A percentile compares a stretch with the other conserved stretches of the same genome.
Evolutionary conservation across 2,888 invertebrate species (phyloP).

Genomic region (Oscheius sp.): DNA sequence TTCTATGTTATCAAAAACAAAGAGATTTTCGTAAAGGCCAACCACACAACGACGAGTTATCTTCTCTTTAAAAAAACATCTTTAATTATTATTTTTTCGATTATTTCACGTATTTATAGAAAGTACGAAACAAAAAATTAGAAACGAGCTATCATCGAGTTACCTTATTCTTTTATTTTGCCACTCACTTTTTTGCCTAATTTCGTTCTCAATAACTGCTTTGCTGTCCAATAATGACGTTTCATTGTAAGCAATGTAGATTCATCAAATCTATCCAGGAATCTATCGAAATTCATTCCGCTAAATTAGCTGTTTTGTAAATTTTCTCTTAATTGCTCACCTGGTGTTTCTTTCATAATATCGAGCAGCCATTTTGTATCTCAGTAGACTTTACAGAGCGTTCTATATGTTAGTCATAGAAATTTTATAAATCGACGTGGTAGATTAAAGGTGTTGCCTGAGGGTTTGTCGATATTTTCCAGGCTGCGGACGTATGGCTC

Average conservation of each 20-base stretch:
- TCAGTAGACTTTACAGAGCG: no score
- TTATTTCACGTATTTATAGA: background rate
- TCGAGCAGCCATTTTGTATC: constrained; percentile 48
- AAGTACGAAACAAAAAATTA: background rate
- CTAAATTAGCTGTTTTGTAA: constrained; percentile 38
- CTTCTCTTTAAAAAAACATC: no score
- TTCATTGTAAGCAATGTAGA: constrained; percentile 76
- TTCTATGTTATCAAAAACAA: no score
- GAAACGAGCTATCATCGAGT: no score
- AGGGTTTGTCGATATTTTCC: constrained; percentile 21
- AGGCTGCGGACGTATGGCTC: constrained; percentile 2
- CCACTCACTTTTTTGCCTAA: constrained; percentile 57
- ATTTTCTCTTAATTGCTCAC: constrained; percentile 6
- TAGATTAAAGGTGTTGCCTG: constrained; percentile 1
- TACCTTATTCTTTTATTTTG: no score
- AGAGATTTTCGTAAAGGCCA: no score
- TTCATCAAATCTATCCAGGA: constrained; percentile 58
- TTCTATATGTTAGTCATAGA: constrained; percentile 1
- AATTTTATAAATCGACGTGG: constrained; percentile 30
- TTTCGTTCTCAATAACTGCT: constrained; percentile 78
- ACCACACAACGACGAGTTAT: no score
- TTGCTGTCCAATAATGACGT: constrained; percentile 97
- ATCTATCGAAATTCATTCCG: constrained; percentile 67
- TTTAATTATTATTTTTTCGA: no score
- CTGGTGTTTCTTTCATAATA: constrained; percentile 53